A percentile compares a stretch with the other conserved stretches of the same genome.
phyloP scores from a whole-genome alignment of 2,797 vertebrate species.

The Melanotaenia boesemani region DNA sequence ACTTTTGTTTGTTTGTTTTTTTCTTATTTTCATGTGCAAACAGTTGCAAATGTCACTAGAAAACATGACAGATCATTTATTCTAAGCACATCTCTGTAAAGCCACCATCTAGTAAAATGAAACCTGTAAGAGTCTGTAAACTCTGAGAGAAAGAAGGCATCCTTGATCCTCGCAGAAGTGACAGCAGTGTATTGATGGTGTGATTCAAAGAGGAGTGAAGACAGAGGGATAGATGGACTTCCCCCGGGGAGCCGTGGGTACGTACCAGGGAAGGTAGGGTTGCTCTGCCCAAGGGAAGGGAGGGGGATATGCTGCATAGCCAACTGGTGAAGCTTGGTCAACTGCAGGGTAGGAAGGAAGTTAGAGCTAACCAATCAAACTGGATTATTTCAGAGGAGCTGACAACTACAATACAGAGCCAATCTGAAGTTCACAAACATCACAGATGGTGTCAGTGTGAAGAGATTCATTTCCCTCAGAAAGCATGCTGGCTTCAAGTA shows the following conservation, averaged over 20 bases:
- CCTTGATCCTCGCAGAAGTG: constrained; percentile 63
- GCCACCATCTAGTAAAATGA: constrained; percentile 22
- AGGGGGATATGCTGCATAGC: constrained; percentile 99
- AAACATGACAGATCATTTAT: constrained; percentile 4
- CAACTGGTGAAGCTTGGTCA: constrained; percentile 99
- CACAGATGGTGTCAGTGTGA: constrained; percentile 72
- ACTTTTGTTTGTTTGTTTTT: background rate
- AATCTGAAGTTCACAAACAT: constrained; percentile 82
- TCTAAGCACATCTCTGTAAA: constrained; percentile 3
- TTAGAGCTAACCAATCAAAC: constrained; percentile 98
- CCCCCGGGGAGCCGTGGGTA: constrained; percentile 92
- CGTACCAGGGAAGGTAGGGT: constrained; percentile 99
- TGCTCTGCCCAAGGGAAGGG: constrained; percentile 99
- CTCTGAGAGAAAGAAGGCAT: constrained; percentile 65
- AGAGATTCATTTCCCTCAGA: constrained; percentile 61
- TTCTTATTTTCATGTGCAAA: constrained; percentile 22
- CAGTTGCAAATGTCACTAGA: constrained; percentile 12
- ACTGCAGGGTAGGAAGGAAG: constrained; percentile 99
- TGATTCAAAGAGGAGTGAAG: constrained; percentile 79
- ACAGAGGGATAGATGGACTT: constrained; percentile 90
- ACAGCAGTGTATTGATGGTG: constrained; percentile 71
- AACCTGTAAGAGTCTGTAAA: constrained; percentile 47
- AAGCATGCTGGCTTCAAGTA: constrained; percentile 62
- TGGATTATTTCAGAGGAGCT: constrained; percentile 95
- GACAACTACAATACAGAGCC: constrained; percentile 87